A percentile compares a stretch with the other conserved stretches of the same genome.
phyloP scores from a whole-genome alignment of 1,140 invertebrate species.

The Diorhabda sublineata region DNA sequence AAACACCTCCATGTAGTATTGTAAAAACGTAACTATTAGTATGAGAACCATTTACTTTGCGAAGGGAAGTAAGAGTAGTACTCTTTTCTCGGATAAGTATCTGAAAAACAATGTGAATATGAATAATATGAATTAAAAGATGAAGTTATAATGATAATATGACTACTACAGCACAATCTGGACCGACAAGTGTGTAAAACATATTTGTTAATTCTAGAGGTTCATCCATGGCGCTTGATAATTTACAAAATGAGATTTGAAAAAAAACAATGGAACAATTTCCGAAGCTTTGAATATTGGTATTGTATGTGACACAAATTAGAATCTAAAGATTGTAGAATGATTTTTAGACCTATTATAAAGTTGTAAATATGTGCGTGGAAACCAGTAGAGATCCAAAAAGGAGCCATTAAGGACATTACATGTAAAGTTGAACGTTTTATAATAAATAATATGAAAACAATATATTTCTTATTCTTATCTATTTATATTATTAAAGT shows the following conservation, averaged over 20 bases:
- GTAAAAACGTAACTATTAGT: constrained; percentile 53
- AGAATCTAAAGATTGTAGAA: no score
- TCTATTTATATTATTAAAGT: constrained; percentile 14
- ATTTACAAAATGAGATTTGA: no score
- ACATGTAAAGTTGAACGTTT: background rate
- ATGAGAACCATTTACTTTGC: constrained; percentile 46
- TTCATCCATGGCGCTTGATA: no score
- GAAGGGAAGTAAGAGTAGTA: constrained; percentile 39
- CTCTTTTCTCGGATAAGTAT: constrained; percentile 40
- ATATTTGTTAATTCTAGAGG: no score
- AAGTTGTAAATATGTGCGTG: background rate
- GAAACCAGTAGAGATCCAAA: background rate
- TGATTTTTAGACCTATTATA: no score
- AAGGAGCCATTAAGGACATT: background rate
- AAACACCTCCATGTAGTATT: constrained; percentile 60
- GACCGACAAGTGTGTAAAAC: no score
- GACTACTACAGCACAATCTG: no score
- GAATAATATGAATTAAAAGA: background rate
- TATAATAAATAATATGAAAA: no score
- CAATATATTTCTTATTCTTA: background rate
- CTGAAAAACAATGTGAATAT: constrained; percentile 21
- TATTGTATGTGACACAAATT: no score
- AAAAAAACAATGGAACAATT: no score
- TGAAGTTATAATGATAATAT: no score
- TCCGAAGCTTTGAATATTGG: no score